These are phyloP conservation scores for Acholoe squamosa DNA, from an alignment of 2,888 invertebrate species.

Conservation along the genomic window DNA sequence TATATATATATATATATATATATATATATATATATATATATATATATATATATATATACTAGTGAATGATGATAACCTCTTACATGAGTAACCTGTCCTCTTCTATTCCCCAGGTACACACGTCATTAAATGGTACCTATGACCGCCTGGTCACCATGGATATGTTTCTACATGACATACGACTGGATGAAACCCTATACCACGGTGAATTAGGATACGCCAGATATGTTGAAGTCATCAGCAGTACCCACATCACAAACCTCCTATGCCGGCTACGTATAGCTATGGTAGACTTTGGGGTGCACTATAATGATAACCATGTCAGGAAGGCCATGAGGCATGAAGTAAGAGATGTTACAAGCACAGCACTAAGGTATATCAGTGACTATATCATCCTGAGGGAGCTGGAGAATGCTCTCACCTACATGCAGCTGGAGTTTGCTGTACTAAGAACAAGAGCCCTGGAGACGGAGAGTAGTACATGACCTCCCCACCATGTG, in stretches of 20 bases:
- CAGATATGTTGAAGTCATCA: neutral
- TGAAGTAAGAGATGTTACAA: neutral
- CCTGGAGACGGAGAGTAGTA: neutral
- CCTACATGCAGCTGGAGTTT: slow-evolving; percentile 40
- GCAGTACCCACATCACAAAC: slow-evolving; percentile 24
- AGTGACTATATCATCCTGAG: slow-evolving; percentile 43
- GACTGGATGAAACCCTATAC: neutral
- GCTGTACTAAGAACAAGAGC: neutral
- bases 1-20: slow-evolving; percentile 22
- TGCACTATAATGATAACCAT: neutral
- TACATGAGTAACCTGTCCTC: no score
- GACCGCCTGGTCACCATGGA: slow-evolving; percentile 58
- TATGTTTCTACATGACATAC: slow-evolving; percentile 47
- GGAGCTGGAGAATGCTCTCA: slow-evolving; percentile 7
- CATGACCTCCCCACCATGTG: neutral
- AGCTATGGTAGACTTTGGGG: slow-evolving; percentile 3
- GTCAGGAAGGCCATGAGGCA: neutral
- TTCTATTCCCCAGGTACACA: slow-evolving; percentile 31
- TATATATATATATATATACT: slow-evolving; percentile 12
- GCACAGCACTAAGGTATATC: slow-evolving; percentile 19
- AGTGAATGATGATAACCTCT: neutral
- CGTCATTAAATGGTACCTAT: slow-evolving; percentile 24
- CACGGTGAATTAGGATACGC: slow-evolving; percentile 24
- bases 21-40: neutral
- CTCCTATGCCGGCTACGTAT: slow-evolving; percentile 5